phyloP scores from a whole-genome alignment of 2,888 invertebrate species.

The Hirudinaria manillensis region DNA sequence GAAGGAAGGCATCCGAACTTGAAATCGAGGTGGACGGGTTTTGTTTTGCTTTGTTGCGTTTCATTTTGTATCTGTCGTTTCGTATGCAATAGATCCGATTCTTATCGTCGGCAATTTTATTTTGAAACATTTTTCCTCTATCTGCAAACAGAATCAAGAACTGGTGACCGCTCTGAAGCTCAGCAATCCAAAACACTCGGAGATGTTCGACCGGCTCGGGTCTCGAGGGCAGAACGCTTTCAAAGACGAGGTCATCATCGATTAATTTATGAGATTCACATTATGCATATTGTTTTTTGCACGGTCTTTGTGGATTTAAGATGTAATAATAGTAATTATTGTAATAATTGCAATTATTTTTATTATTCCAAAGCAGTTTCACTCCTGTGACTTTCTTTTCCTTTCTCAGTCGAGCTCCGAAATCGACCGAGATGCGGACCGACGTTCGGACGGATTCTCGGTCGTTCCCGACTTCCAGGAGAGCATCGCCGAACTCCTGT shows the following conservation, averaged over 20 bases:
- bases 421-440: no score
- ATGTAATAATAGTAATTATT: no score
- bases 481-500: slow-evolving; percentile 12
- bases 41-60: no score
- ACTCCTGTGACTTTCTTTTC: no score
- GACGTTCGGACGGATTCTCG: no score
- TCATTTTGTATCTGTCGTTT: background rate
- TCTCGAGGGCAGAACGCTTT: background rate
- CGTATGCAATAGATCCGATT: background rate
- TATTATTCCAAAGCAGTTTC: no score
- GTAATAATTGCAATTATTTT: no score
- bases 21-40: slow-evolving; percentile 59
- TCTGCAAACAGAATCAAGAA: slow-evolving; percentile 30
- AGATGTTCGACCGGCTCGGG: slow-evolving; percentile 4
- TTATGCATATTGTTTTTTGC: no score
- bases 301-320: no score
- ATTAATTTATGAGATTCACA: no score
- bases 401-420: no score
- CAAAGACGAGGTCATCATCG: no score
- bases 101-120: background rate
- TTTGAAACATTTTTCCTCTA: background rate
- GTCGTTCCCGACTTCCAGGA: background rate
- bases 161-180: slow-evolving; percentile 25
- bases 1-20: slow-evolving; percentile 83
- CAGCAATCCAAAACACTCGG: slow-evolving; percentile 20